Conservation (phyloP, 2,888 invertebrate species). For the Nymphalis urticae region DNA sequence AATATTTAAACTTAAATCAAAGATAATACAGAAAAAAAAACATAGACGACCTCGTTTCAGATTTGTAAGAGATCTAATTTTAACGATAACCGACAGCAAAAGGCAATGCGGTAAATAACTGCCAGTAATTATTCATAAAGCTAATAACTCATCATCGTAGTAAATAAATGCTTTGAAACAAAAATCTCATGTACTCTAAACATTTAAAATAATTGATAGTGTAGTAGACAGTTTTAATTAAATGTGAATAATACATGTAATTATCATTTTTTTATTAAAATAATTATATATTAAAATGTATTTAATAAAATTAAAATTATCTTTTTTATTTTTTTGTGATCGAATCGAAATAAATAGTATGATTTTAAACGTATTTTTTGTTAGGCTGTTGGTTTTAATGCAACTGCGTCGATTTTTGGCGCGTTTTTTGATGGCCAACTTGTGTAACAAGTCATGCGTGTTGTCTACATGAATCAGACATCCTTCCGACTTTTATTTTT, state of each 20-base stretch:
- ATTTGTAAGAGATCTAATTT: slow-evolving; percentile 3
- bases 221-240: not conserved
- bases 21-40: not conserved
- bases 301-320: not conserved
- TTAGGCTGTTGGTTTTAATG: not conserved
- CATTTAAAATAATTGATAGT: not conserved
- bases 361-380: not conserved
- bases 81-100: not conserved
- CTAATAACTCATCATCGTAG: not conserved
- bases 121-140: slow-evolving; percentile 1
- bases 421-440: slow-evolving; percentile 3
- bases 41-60: not conserved
- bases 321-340: not conserved
- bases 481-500: slow-evolving; percentile 45
- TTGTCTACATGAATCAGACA: slow-evolving; percentile 54
- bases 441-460: slow-evolving; percentile 4
- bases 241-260: too few relatives aligned
- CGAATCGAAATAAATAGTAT: not conserved
- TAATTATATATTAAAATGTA: not conserved
- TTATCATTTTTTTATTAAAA: too few relatives aligned
- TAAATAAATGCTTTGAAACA: too few relatives aligned
- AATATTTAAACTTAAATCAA: not conserved
- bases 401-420: not conserved
- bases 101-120: not conserved
- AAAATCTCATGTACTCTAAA: not conserved